phyloP scores from a whole-genome alignment of 2,797 vertebrate genomes.

The Phrynocephalus guinanensis region DNA sequence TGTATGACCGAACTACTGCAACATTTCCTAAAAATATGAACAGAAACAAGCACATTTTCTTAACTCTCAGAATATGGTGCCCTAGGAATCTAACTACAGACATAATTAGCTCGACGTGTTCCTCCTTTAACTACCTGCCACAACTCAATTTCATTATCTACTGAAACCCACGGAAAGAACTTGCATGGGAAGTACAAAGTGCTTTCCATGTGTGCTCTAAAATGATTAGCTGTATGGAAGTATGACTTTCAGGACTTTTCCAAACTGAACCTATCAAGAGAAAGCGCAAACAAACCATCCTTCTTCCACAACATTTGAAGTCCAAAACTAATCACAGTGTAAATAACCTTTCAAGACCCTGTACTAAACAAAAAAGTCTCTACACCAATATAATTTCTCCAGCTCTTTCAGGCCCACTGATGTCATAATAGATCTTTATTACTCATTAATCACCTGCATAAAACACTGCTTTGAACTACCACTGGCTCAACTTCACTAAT shows the following conservation, averaged over 20 bases:
- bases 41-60: background rate
- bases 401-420: background rate
- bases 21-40: conserved; percentile 86
- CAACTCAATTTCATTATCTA: background rate
- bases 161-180: background rate
- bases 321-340: background rate
- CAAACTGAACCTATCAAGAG: background rate
- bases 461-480: background rate
- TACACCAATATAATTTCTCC: background rate
- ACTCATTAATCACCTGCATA: background rate
- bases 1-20: conserved; percentile 92
- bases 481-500: background rate
- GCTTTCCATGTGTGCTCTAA: background rate
- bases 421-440: background rate
- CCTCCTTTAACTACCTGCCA: background rate
- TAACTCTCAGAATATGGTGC: background rate
- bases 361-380: background rate
- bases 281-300: background rate
- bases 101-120: background rate
- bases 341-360: background rate
- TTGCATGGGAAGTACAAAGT: background rate
- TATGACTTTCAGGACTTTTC: background rate
- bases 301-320: background rate
- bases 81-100: background rate
- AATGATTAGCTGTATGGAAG: background rate